Percentiles rank a stretch among this genome's conserved stretches.
These are phyloP conservation scores for Suncus etruscus DNA, from an alignment of 2,113 vertebrate species.

Conservation along the genomic window DNA sequence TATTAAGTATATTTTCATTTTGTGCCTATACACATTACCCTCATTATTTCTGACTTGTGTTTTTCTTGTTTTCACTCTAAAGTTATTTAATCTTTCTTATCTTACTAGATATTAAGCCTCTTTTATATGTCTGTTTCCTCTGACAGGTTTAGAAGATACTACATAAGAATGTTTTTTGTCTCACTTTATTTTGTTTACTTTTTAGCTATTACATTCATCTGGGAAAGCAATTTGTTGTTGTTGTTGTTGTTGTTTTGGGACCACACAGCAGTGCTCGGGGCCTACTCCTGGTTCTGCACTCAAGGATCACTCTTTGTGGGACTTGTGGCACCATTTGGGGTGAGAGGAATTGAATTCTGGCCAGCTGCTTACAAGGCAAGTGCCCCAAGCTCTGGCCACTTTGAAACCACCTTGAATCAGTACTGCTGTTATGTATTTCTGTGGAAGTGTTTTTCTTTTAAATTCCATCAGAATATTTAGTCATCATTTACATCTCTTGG, in stretches of 20 bases:
- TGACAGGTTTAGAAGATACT: not conserved
- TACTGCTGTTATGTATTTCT: conserved; percentile 17
- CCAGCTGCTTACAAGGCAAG: too few species aligned
- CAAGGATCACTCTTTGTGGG: too few species aligned
- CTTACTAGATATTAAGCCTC: conserved; percentile 49
- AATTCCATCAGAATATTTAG: conserved; percentile 39
- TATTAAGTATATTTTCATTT: conserved; percentile 73
- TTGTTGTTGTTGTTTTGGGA: too few species aligned
- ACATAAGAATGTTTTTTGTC: not conserved
- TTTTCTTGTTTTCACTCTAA: conserved; percentile 67
- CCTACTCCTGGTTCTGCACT: too few species aligned
- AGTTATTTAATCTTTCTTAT: conserved; percentile 60
- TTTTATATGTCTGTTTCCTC: conserved; percentile 19
- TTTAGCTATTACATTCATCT: not conserved
- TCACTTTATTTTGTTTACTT: conserved; percentile 19
- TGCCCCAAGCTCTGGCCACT: too few species aligned
- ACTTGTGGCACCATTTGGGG: too few species aligned
- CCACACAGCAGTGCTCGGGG: too few species aligned
- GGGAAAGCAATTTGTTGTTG: not conserved
- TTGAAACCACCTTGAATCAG: not conserved
- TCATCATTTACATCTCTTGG: conserved; percentile 28
- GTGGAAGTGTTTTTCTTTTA: conserved; percentile 10
- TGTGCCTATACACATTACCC: not conserved
- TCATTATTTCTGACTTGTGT: conserved; percentile 37
- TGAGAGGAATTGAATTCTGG: too few species aligned